These are phyloP conservation scores for Parochlus steinenii DNA, from an alignment of 2,888 invertebrate genomes.

Conservation along the genomic window DNA sequence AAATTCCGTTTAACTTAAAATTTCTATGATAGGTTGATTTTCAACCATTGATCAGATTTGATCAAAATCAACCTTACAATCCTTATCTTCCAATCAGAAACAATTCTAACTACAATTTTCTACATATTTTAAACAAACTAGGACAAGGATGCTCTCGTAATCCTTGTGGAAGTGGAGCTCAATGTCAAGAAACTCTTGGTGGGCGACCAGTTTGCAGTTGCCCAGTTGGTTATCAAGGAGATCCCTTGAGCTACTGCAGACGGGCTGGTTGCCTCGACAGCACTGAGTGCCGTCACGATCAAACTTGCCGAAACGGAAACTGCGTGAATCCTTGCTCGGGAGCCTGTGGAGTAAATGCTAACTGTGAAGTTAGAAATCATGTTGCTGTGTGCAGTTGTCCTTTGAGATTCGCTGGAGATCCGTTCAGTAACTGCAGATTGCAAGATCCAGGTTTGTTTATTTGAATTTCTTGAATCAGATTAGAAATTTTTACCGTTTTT, in stretches of 20 bases:
- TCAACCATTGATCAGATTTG: too few species aligned
- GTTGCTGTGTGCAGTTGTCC: slow-evolving; percentile 66
- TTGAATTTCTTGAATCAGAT: too few species aligned
- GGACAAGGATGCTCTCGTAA: slow-evolving; percentile 35
- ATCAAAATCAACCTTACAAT: too few species aligned
- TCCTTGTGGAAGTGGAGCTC: slow-evolving; percentile 51
- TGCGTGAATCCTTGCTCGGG: slow-evolving; percentile 67
- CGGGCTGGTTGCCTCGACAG: slow-evolving; percentile 60
- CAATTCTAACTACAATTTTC: too few species aligned
- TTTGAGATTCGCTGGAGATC: slow-evolving; percentile 60
- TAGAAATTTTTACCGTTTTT: too few species aligned
- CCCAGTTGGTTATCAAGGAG: slow-evolving; percentile 61
- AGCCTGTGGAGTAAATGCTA: slow-evolving; percentile 56
- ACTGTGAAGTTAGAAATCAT: slow-evolving; percentile 62
- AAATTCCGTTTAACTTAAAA: too few species aligned
- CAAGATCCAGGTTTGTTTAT: slow-evolving; percentile 61
- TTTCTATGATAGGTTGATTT: too few species aligned
- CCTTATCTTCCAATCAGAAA: too few species aligned
- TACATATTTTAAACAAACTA: too few species aligned
- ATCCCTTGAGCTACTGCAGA: slow-evolving; percentile 55
- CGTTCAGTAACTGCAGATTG: slow-evolving; percentile 51
- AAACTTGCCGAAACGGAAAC: slow-evolving; percentile 55
- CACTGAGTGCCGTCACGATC: slow-evolving; percentile 54
- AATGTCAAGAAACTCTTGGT: slow-evolving; percentile 43
- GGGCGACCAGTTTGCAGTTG: slow-evolving; percentile 69